phyloP scores from a whole-genome alignment of 2,113 vertebrate species.

The Catagonus wagneri region DNA sequence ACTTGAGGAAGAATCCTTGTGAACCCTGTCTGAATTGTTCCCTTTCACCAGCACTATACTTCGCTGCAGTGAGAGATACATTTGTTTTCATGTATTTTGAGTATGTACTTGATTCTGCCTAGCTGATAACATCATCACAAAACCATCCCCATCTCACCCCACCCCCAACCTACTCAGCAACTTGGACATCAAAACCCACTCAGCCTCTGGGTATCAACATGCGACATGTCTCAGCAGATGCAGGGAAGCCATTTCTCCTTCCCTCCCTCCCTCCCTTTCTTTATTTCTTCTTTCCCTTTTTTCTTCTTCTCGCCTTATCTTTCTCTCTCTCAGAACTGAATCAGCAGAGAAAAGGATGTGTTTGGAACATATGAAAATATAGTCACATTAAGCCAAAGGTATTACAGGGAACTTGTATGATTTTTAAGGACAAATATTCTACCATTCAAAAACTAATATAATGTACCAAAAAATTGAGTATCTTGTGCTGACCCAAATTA shows the following conservation, averaged over 20 bases:
- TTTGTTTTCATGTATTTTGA: background rate
- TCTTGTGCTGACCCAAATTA: background rate
- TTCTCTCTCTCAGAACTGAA: background rate
- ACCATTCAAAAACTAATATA: background rate
- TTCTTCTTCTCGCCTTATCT: too few relatives aligned
- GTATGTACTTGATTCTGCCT: background rate
- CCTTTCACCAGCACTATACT: background rate
- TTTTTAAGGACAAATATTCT: background rate
- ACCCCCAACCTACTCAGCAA: background rate
- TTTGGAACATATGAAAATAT: background rate
- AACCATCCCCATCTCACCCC: background rate
- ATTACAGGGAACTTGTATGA: background rate
- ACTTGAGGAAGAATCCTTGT: background rate
- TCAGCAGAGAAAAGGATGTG: background rate
- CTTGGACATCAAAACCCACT: background rate
- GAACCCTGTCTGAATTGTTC: background rate
- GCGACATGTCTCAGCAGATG: background rate
- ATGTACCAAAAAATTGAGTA: background rate
- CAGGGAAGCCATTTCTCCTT: background rate
- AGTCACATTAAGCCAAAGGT: background rate
- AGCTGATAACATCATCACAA: background rate
- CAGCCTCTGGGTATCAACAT: background rate
- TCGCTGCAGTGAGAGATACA: background rate
- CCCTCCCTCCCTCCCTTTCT: background rate
- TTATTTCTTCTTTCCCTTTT: too few relatives aligned